Evolutionary conservation across 1,140 invertebrate genomes (phyloP).

Genomic region (Trachymyrmex cornetzi): DNA sequence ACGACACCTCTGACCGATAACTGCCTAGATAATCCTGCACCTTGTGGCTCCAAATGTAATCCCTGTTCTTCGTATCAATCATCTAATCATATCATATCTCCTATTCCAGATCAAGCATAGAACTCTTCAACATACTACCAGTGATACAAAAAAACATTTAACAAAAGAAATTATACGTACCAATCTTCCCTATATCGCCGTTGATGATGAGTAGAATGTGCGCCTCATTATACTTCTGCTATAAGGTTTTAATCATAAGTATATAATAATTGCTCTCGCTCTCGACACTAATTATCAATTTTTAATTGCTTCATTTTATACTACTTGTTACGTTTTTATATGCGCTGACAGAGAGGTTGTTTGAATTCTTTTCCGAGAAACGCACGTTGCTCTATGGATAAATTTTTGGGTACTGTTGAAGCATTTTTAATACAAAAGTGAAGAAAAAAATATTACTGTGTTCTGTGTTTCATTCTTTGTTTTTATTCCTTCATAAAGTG

Average conservation of each 20-base stretch:
- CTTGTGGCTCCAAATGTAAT: slow-evolving; percentile 73
- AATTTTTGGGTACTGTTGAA: slow-evolving; percentile 83
- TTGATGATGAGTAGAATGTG: slow-evolving; percentile 72
- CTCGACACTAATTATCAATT: slow-evolving; percentile 68
- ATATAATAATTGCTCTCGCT: slow-evolving; percentile 66
- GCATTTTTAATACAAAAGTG: slow-evolving; percentile 83
- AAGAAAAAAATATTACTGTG: slow-evolving; percentile 59
- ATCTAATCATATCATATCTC: slow-evolving; percentile 83
- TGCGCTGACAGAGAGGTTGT: slow-evolving; percentile 70
- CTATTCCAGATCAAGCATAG: slow-evolving; percentile 83
- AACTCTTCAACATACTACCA: slow-evolving; percentile 72
- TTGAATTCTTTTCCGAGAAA: slow-evolving; percentile 74
- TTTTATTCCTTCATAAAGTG: slow-evolving; percentile 52
- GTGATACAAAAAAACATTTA: slow-evolving; percentile 41
- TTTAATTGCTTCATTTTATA: slow-evolving; percentile 81
- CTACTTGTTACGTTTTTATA: slow-evolving; percentile 83
- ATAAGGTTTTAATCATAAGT: slow-evolving; percentile 70
- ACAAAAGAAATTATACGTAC: slow-evolving; percentile 63
- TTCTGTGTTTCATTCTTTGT: slow-evolving; percentile 51
- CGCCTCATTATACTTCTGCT: slow-evolving; percentile 63
- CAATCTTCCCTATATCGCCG: slow-evolving; percentile 63
- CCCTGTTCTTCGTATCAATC: slow-evolving; percentile 66
- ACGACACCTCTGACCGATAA: slow-evolving; percentile 74
- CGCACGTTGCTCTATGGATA: slow-evolving; percentile 76
- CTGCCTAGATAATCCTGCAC: slow-evolving; percentile 76